A percentile compares a stretch with the other conserved stretches of the same genome.
Conservation (phyloP, 2,797 vertebrate species). For the Echiichthys vipera region DNA sequence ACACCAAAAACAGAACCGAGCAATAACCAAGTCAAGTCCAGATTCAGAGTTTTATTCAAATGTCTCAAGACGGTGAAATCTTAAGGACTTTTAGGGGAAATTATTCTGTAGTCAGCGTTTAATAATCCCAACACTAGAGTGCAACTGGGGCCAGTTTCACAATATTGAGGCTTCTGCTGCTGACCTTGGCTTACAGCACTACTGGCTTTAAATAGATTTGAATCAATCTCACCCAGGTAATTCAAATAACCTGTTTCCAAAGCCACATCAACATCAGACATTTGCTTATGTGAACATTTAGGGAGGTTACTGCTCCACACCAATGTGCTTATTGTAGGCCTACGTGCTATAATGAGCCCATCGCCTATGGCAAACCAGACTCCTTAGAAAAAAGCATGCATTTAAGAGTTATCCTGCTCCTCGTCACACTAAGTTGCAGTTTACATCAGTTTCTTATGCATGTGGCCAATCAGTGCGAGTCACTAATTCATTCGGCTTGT, state of each 20-base stretch:
- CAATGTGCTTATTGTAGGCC: background rate
- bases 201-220: slow-evolving; percentile 42
- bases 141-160: background rate
- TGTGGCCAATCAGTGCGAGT: accelerated
- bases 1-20: background rate
- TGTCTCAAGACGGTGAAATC: background rate
- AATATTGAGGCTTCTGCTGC: slow-evolving; percentile 13
- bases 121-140: background rate
- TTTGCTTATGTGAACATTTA: background rate
- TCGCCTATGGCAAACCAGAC: background rate
- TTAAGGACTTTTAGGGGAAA: background rate
- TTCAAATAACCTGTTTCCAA: slow-evolving; percentile 26
- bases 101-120: background rate
- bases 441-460: accelerated
- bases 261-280: background rate
- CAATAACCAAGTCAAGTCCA: background rate
- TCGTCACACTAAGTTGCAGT: background rate
- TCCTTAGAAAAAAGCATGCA: background rate
- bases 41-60: background rate
- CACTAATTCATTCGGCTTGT: background rate
- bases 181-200: slow-evolving; percentile 33
- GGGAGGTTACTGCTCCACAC: accelerated
- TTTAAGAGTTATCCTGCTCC: background rate
- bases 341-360: background rate
- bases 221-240: slow-evolving; percentile 28